Percentiles rank a stretch among this genome's conserved stretches.
Conservation (phyloP, 2,113 vertebrate genomes). For the Diadophis punctatus region DNA sequence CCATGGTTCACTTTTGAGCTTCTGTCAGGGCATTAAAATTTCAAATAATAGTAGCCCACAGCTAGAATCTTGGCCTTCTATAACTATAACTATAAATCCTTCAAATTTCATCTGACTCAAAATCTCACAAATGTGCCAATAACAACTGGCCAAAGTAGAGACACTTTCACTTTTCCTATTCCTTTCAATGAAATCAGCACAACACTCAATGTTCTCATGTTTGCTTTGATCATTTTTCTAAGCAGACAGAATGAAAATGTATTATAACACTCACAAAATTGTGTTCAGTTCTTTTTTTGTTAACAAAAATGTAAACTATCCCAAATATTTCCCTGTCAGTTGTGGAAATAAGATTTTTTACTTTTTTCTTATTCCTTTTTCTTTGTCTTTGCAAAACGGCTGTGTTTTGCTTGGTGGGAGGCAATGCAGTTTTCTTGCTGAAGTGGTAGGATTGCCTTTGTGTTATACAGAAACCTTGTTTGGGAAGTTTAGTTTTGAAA, state of each 20-base stretch:
- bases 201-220: not conserved
- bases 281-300: not conserved
- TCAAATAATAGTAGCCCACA: constrained; percentile 61
- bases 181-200: not conserved
- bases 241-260: not conserved
- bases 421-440: not conserved
- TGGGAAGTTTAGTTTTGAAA: not conserved
- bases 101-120: not conserved
- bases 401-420: not conserved
- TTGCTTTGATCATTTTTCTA: not conserved
- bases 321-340: not conserved
- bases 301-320: not conserved
- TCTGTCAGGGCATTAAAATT: constrained; percentile 60
- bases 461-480: not conserved
- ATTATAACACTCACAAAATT: not conserved
- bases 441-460: not conserved
- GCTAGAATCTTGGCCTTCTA: constrained; percentile 54
- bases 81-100: constrained; percentile 21
- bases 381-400: not conserved
- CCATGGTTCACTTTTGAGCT: constrained; percentile 57
- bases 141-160: not conserved
- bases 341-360: not conserved
- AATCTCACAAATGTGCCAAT: not conserved
- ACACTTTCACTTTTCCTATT: not conserved
- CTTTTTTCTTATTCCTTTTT: not conserved